Evolutionary conservation across 2,888 invertebrate species (phyloP), one percentile per base, ranked within the genome.

Genomic region (Danaus chrysippus): DNA sequence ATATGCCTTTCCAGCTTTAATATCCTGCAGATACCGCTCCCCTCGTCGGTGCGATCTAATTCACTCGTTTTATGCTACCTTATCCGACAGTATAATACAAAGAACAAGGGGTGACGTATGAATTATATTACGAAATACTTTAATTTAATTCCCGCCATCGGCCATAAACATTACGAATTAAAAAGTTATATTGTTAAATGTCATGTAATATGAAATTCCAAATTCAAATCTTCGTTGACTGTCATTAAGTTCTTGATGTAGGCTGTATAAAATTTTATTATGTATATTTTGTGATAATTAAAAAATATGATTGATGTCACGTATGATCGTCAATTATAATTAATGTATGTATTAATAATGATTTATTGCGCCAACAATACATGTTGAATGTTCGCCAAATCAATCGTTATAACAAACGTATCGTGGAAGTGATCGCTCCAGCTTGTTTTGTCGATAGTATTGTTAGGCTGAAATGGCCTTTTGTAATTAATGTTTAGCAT

Each of bases 331-430:
- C 23, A 13, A 17, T 49, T 17, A 17, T n/a, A 49, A 49, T 17
- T 49, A 49, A 17, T 3, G 12, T 42, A 42, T 57, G 44, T 54
- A 57, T 57, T 54, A 58, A 43, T 49, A 54, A 46, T 58, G 54
- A 49, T 55, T 42, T 58, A 17, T 62, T 59, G 46, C 58, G 49
- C 43, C 46, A 57, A 54, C 59, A 61, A 62, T 64, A 34, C 42
- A 59, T 57, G 54, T 57, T 59, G 61, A 55, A 62, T 62, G 56
- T 59, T 58, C 46, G 49, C 49, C 49, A 54, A 62, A 64, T 57
- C 57, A 59, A 56, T 59, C 59, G 62, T 15, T 56, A 57, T 57
- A 59, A 56, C 58, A 61, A 54, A 55, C 54, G 59, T 62, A 59
- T 62, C 54, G 53, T 62, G 61, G 46, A 61, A 64, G 56, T 42